Evolutionary conservation across 2,888 invertebrate genomes (phyloP), one percentile per base, ranked within the genome.

Genomic region (Subacronicta megacephala): DNA sequence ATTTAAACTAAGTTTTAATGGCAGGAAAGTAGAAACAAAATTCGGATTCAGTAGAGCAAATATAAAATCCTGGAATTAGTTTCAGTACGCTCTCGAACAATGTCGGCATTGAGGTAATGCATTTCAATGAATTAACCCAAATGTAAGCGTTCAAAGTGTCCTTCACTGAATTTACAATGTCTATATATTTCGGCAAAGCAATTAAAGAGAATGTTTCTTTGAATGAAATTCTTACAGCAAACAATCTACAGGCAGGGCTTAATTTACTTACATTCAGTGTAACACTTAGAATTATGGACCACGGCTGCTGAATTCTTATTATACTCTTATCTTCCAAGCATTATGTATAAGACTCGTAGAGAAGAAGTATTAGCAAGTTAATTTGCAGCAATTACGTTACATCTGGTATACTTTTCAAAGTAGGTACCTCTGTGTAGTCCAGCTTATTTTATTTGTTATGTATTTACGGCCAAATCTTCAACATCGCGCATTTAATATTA

Each of bases 181-280:
- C 83, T 80, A 83, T 88, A 87, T 82, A 80, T 78, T 78, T 63
- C 67, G 47, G 59, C 18, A 42, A 62, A 75, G 83, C 88, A 88
- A 89, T 90, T 90, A 88, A 85, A 85, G 75, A 76, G 83, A 78
- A 85, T 83, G 82, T 83, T 85, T 79, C 73, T 80, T 84, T 80
- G 87, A 90, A 90, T 90, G 83, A 89, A 90, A 90, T 83, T 89
- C 86, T 82, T 80, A 75, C 81, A 82, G 78, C 69, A 78, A 73
- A 75, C 70, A 70, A 80, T 79, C 81, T 77, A 64, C 62, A 72
- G 71, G 67, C 75, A 82, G 79, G 76, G 76, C 75, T 84, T 73
- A 73, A 83, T 85, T 84, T 80, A 80, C 80, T 78, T 82, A 78
- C 62, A 73, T 74, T 62, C 62, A 58, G 42, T 62, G 53, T 72